Base-by-base conservation (phyloP, 2,113 vertebrate genomes). In the Crotalus horridus region DNA sequence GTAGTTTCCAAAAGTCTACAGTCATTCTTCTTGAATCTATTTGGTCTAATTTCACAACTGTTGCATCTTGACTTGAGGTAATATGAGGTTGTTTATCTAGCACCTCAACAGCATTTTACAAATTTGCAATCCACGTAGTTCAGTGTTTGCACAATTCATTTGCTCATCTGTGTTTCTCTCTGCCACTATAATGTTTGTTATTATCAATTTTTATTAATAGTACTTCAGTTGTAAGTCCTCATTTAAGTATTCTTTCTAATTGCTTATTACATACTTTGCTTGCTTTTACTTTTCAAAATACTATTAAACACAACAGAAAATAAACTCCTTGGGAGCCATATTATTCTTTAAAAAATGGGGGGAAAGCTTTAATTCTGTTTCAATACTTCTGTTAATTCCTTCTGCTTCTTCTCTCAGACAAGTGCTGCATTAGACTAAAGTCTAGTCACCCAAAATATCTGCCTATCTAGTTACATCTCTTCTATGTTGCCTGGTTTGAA, bases 341-440 rank as follows among this genome's bases (percentile, higher is more conserved):
- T 39, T 93, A n/a, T 92, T 87, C 89, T 95, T 94, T 89, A 4
- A 89, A 95, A 95, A 64, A 87, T 23, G 53, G 29, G 58, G 55
- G 69, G 90, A 93, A 94, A 26, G 85, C 43, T 87, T 87, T 87
- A 39, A 81, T 81, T 39, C 69, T 81, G 33, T 81, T 81, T 81
- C 33, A 39, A 81, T 81, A 39, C 33, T 81, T 39, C n/a, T 21
- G 17, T 81, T 81, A 81, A 39, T 39, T 81, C 69, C n/a, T 81
- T 81, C 69, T 81, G 33, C 69, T 54, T 33, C 26, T 9, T 88
- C 53, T n/a, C 87, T n/a, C 24, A 46, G 54, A 43, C 15, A 26
- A 21, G 39, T 59, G 23, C 12, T n/a, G 2, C 0, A 29, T 6
- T 10, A 48, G 55, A 43, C 55, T 17, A 51, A 91, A 20, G 81